Evolutionary conservation across 2,888 invertebrate genomes (phyloP).

Genomic region (Anthrax anthrax): DNA sequence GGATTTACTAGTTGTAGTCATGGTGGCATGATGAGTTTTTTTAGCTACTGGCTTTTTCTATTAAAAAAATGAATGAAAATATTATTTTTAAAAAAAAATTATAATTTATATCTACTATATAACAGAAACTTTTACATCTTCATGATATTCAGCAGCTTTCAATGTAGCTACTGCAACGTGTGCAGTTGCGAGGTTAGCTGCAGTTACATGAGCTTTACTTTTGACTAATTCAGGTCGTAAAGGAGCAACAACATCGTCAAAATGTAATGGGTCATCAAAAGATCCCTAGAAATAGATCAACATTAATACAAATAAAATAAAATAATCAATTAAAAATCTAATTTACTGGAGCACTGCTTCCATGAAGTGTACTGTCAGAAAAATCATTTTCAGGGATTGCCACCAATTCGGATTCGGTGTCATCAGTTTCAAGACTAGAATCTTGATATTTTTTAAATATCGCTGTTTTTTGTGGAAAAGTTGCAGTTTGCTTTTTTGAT

Average conservation of each 20-base stretch:
- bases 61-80: neutral
- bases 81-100: too few species aligned
- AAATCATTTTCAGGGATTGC: slow-evolving; percentile 83
- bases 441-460: slow-evolving; percentile 38
- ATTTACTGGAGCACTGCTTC: slow-evolving; percentile 50
- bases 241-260: slow-evolving; percentile 37
- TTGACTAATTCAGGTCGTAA: slow-evolving; percentile 30
- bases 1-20: slow-evolving; percentile 17
- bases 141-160: slow-evolving; percentile 22
- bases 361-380: slow-evolving; percentile 71
- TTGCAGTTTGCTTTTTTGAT: slow-evolving; percentile 36
- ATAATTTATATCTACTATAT: slow-evolving; percentile 14
- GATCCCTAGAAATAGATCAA: slow-evolving; percentile 39
- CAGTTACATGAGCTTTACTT: slow-evolving; percentile 15
- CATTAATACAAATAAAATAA: slow-evolving; percentile 1
- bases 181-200: slow-evolving; percentile 14
- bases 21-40: slow-evolving; percentile 11
- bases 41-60: slow-evolving; percentile 15
- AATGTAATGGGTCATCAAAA: slow-evolving; percentile 49
- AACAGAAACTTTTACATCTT: slow-evolving; percentile 18
- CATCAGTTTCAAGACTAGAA: slow-evolving; percentile 57
- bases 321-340: slow-evolving; percentile 3
- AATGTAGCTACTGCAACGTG: slow-evolving; percentile 15
- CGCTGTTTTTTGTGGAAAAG: slow-evolving; percentile 53
- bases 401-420: slow-evolving; percentile 75